A percentile compares a stretch with the other conserved stretches of the same genome.
These are phyloP conservation scores for Chrysolina oricalcia DNA, from an alignment of 2,888 invertebrate species.

Conservation along the genomic window DNA sequence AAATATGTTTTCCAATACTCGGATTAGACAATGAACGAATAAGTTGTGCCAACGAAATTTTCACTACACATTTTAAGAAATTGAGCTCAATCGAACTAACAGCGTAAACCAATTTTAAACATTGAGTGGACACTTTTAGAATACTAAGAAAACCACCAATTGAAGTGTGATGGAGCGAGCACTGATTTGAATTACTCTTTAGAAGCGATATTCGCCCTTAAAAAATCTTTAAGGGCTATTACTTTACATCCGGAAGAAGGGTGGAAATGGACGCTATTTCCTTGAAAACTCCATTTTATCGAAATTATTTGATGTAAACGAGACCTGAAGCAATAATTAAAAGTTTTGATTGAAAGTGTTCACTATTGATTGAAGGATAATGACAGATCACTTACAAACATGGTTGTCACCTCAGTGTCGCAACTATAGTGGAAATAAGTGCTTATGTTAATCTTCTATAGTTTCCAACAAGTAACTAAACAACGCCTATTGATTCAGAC, in stretches of 20 bases:
- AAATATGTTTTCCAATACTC: too few species aligned
- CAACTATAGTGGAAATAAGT: too few species aligned
- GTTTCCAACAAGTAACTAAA: too few species aligned
- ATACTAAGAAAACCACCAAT: constrained; percentile 37
- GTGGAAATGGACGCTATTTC: constrained; percentile 17
- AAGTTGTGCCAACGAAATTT: too few species aligned
- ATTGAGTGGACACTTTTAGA: neutral
- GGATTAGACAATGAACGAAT: too few species aligned
- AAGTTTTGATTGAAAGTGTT: constrained; percentile 9
- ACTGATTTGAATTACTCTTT: constrained; percentile 46
- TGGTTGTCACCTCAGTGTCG: too few species aligned
- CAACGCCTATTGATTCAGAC: too few species aligned
- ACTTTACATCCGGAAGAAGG: constrained; percentile 2
- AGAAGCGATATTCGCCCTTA: neutral
- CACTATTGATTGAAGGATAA: neutral
- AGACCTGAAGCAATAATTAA: neutral
- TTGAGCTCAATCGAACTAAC: too few species aligned
- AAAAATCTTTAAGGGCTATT: too few species aligned
- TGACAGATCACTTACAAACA: neutral
- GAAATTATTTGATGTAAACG: neutral
- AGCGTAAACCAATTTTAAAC: neutral
- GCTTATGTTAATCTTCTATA: too few species aligned
- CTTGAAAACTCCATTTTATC: constrained; percentile 6
- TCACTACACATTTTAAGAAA: too few species aligned
- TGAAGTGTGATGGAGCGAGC: constrained; percentile 48